Evolutionary conservation across 2,797 vertebrate species (phyloP).

Genomic region (Enteromius radiatus): DNA sequence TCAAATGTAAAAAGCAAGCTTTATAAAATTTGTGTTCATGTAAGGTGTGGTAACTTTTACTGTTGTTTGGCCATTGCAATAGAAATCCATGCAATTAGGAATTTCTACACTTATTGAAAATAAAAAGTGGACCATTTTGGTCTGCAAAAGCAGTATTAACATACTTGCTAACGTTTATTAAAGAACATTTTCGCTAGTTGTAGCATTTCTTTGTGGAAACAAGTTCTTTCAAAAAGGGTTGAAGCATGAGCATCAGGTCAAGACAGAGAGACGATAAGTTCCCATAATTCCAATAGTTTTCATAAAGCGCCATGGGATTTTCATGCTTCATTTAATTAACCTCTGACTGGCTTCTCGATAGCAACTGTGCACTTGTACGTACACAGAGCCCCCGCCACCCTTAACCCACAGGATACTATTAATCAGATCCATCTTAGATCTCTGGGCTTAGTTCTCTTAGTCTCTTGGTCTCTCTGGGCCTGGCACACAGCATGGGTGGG

Average conservation of each 20-base stretch:
- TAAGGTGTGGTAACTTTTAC: background rate
- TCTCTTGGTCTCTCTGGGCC: conserved; percentile 48
- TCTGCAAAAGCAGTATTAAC: no score
- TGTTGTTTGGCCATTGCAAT: background rate
- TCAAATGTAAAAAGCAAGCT: background rate
- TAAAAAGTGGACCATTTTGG: background rate
- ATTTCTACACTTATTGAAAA: background rate
- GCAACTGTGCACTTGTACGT: conserved; percentile 47
- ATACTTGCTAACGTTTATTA: no score
- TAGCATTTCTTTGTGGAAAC: background rate
- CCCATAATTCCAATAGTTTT: conserved; percentile 38
- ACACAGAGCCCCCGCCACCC: conserved; percentile 45
- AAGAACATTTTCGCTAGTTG: no score
- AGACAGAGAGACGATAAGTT: conserved; percentile 11
- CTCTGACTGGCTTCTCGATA: conserved; percentile 62
- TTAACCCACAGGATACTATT: conserved; percentile 64
- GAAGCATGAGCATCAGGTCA: background rate
- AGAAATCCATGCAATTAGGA: background rate
- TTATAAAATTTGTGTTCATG: background rate
- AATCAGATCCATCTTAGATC: conserved; percentile 72
- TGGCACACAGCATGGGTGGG: conserved; percentile 50
- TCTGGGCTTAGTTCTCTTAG: conserved; percentile 68
- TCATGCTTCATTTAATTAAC: conserved; percentile 60
- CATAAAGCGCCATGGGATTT: conserved; percentile 44
- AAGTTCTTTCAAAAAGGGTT: conserved; percentile 6